Conservation (phyloP, 2,113 vertebrate species). For the Platysteira castanea region DNA sequence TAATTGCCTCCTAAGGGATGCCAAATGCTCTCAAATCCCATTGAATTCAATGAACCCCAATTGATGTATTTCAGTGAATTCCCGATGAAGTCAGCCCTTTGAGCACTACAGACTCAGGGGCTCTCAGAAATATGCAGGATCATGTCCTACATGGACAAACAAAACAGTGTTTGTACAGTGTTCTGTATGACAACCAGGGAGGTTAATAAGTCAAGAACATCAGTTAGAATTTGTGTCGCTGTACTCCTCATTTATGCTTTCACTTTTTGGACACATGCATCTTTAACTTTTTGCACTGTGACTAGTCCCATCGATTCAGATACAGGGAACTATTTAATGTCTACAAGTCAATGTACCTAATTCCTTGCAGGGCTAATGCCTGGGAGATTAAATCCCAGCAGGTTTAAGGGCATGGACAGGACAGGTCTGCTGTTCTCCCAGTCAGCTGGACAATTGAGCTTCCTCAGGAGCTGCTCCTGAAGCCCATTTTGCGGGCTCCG, state of each 20-base stretch:
- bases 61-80: slow-evolving; percentile 46
- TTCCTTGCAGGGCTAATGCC: background rate
- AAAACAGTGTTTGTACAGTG: background rate
- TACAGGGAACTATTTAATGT: background rate
- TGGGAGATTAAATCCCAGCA: background rate
- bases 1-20: slow-evolving; percentile 53
- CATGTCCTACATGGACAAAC: background rate
- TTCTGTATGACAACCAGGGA: background rate
- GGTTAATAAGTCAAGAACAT: slow-evolving; percentile 23
- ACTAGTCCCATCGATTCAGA: background rate
- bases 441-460: background rate
- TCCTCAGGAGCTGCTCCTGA: background rate
- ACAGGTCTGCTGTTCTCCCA: background rate
- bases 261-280: background rate
- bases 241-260: background rate
- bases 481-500: background rate
- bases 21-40: slow-evolving; percentile 30
- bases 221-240: background rate
- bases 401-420: background rate
- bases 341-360: background rate
- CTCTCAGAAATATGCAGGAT: background rate
- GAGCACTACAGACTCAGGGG: background rate
- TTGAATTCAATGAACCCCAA: slow-evolving; percentile 32
- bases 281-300: background rate
- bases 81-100: slow-evolving; percentile 10